A percentile compares a stretch with the other conserved stretches of the same genome.
These are phyloP conservation scores for Saguinus imperator DNA, from an alignment of 2,113 vertebrate genomes.

Conservation along the genomic window DNA sequence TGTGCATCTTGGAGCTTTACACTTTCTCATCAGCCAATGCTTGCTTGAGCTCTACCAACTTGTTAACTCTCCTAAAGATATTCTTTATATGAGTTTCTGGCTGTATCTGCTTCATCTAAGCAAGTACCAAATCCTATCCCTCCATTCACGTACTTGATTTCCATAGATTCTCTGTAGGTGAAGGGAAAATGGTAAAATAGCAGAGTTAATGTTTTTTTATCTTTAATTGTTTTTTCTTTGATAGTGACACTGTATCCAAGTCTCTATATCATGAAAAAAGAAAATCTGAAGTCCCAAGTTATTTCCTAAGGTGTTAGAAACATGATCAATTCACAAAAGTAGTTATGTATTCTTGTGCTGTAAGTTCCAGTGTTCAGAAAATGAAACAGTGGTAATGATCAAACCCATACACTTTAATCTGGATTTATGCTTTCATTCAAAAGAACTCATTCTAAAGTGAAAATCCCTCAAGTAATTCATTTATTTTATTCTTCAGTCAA, in stretches of 20 bases:
- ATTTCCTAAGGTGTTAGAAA: not conserved
- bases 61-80: not conserved
- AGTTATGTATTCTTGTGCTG: not conserved
- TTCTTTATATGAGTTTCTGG: not conserved
- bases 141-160: not conserved
- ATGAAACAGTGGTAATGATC: not conserved
- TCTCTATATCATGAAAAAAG: not conserved
- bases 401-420: not conserved
- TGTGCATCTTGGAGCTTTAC: not conserved
- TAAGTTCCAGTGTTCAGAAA: not conserved
- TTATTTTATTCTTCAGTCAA: conserved; percentile 2
- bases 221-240: not conserved
- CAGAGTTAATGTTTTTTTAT: not conserved
- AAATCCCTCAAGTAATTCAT: not conserved
- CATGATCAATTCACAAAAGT: not conserved
- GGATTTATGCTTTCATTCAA: not conserved
- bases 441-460: not conserved
- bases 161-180: not conserved
- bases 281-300: not conserved
- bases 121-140: not conserved
- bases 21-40: not conserved
- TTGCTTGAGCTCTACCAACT: not conserved
- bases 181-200: not conserved
- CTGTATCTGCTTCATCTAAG: not conserved
- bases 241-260: not conserved